These are phyloP conservation scores for Morelia viridis DNA, from an alignment of 2,797 vertebrate genomes.

Conservation along the genomic window DNA sequence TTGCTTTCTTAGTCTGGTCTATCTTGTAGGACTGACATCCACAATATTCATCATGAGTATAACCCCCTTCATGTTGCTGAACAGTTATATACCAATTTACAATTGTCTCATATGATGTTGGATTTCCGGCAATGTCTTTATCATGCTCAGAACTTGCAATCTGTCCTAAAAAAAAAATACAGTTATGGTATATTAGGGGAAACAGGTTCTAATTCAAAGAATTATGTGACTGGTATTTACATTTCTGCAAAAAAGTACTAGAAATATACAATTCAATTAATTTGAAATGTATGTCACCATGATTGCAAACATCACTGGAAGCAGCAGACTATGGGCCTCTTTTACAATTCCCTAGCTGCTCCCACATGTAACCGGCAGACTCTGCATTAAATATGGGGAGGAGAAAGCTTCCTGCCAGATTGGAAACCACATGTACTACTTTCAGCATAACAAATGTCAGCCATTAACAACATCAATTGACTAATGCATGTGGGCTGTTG, in stretches of 20 bases:
- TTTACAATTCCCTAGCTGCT: background rate
- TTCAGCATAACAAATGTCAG: slow-evolving; percentile 4
- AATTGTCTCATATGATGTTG: background rate
- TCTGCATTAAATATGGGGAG: background rate
- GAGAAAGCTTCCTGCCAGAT: slow-evolving; percentile 13
- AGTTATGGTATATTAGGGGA: background rate
- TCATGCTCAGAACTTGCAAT: background rate
- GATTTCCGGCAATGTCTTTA: background rate
- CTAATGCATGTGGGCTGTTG: slow-evolving; percentile 48
- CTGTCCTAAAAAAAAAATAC: background rate
- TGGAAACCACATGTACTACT: slow-evolving; percentile 12
- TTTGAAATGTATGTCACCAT: background rate
- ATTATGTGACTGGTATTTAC: background rate
- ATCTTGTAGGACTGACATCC: background rate
- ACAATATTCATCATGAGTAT: background rate
- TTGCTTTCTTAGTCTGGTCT: background rate
- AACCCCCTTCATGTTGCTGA: background rate
- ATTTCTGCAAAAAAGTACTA: background rate
- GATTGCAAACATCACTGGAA: background rate
- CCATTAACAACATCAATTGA: slow-evolving; percentile 55
- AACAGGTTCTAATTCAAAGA: background rate
- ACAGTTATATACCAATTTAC: background rate
- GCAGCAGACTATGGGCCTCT: background rate
- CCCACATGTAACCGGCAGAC: background rate
- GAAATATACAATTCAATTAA: background rate